Percentiles rank a stretch among this genome's conserved stretches.
Evolutionary conservation across 2,888 invertebrate species (phyloP).

Genomic region (Rhamnusium bicolor): DNA sequence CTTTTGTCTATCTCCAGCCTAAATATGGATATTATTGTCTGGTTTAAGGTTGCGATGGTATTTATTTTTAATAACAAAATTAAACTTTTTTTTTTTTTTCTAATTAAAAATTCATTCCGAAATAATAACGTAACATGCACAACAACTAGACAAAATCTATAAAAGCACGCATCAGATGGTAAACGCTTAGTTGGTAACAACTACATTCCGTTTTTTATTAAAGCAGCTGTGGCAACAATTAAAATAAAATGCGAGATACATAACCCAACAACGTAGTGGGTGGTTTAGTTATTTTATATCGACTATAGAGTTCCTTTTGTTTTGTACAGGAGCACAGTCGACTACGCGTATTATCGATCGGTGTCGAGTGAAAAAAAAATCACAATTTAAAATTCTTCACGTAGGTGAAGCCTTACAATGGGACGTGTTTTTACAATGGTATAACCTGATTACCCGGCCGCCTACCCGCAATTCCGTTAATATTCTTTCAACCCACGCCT

Average conservation of each 20-base stretch:
- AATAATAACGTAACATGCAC: too few relatives aligned
- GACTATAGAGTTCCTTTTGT: slow-evolving; percentile 30
- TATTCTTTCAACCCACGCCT: slow-evolving; percentile 38
- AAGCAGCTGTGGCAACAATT: neutral
- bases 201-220: slow-evolving; percentile 1
- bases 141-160: too few relatives aligned
- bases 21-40: neutral
- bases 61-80: too few relatives aligned
- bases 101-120: too few relatives aligned
- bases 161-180: neutral
- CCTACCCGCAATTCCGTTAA: slow-evolving; percentile 47
- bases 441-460: slow-evolving; percentile 47
- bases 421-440: slow-evolving; percentile 47
- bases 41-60: too few relatives aligned
- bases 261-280: slow-evolving; percentile 16
- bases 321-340: slow-evolving; percentile 16
- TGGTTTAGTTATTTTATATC: slow-evolving; percentile 14
- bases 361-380: slow-evolving; percentile 24
- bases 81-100: too few relatives aligned
- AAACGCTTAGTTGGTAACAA: neutral
- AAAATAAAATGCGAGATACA: neutral
- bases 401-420: slow-evolving; percentile 46
- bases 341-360: slow-evolving; percentile 22
- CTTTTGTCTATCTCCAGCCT: neutral
- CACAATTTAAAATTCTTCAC: slow-evolving; percentile 38